Evolutionary conservation across 2,888 invertebrate genomes (phyloP).

Genomic region (Choreutis nemorana): DNA sequence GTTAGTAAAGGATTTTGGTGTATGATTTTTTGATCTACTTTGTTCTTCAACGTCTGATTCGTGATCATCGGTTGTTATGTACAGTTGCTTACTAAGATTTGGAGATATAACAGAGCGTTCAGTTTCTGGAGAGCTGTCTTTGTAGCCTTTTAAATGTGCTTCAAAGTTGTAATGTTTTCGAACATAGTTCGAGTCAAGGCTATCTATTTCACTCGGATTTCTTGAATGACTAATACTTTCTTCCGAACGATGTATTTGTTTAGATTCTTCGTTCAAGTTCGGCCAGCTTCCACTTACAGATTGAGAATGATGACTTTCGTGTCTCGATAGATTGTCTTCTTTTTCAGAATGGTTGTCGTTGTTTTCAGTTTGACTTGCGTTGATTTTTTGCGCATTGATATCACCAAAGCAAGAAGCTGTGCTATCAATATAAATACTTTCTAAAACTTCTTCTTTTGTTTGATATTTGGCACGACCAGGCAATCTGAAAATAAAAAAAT

Average conservation of each 20-base stretch:
- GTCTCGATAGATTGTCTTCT: conserved; percentile 38
- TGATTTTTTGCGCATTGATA: conserved; percentile 48
- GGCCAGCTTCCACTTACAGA: conserved; percentile 58
- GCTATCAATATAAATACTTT: conserved; percentile 59
- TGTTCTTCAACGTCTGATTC: conserved; percentile 43
- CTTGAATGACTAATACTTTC: conserved; percentile 57
- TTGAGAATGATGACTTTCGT: conserved; percentile 41
- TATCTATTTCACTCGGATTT: conserved; percentile 65
- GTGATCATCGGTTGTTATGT: conserved; percentile 45
- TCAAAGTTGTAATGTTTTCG: conserved; percentile 64
- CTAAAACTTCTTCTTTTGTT: conserved; percentile 59
- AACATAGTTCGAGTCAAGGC: conserved; percentile 66
- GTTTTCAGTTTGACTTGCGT: conserved; percentile 26
- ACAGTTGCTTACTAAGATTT: conserved; percentile 41
- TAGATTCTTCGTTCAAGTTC: conserved; percentile 49
- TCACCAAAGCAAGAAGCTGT: conserved; percentile 61
- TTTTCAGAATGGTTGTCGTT: conserved; percentile 36
- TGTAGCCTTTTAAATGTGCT: conserved; percentile 47
- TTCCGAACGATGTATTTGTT: conserved; percentile 51
- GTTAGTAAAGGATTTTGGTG: conserved; percentile 51
- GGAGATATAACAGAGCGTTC: conserved; percentile 42
- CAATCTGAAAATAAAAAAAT: conserved; percentile 36
- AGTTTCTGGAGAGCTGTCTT: conserved; percentile 56
- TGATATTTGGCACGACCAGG: conserved; percentile 57
- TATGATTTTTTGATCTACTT: conserved; percentile 47